A percentile compares a stretch with the other conserved stretches of the same genome.
These are phyloP conservation scores for Gonioctena quinquepunctata DNA, from an alignment of 1,140 invertebrate genomes.

Conservation along the genomic window DNA sequence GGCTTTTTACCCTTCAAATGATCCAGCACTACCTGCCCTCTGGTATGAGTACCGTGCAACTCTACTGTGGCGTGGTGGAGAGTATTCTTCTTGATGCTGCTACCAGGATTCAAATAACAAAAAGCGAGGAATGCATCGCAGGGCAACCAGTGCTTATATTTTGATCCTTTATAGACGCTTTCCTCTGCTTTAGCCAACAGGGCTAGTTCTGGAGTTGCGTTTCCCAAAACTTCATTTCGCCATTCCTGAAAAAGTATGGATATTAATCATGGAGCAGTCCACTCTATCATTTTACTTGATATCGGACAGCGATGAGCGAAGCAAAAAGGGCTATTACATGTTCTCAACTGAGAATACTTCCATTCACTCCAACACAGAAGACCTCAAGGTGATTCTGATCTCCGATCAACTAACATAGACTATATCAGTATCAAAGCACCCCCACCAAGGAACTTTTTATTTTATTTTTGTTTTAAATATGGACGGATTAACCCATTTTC, in stretches of 20 bases:
- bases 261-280: too few relatives aligned
- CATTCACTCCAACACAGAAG: too few relatives aligned
- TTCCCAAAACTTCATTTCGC: conserved; percentile 59
- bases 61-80: conserved; percentile 62
- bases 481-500: too few relatives aligned
- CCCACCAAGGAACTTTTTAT: too few relatives aligned
- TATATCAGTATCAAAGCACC: too few relatives aligned
- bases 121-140: conserved; percentile 64
- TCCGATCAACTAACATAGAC: too few relatives aligned
- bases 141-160: conserved; percentile 55
- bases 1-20: conserved; percentile 57
- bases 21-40: conserved; percentile 67
- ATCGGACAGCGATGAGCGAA: too few relatives aligned
- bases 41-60: conserved; percentile 60
- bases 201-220: conserved; percentile 54
- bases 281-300: too few relatives aligned
- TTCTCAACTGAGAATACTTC: too few relatives aligned
- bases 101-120: conserved; percentile 57
- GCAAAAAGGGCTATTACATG: too few relatives aligned
- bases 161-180: conserved; percentile 46
- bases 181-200: conserved; percentile 63
- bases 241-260: conserved; percentile 60
- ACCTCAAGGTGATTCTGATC: too few relatives aligned
- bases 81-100: conserved; percentile 38
- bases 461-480: too few relatives aligned